Evolutionary conservation across 2,113 vertebrate genomes (phyloP).

Genomic region (Otis tarda): DNA sequence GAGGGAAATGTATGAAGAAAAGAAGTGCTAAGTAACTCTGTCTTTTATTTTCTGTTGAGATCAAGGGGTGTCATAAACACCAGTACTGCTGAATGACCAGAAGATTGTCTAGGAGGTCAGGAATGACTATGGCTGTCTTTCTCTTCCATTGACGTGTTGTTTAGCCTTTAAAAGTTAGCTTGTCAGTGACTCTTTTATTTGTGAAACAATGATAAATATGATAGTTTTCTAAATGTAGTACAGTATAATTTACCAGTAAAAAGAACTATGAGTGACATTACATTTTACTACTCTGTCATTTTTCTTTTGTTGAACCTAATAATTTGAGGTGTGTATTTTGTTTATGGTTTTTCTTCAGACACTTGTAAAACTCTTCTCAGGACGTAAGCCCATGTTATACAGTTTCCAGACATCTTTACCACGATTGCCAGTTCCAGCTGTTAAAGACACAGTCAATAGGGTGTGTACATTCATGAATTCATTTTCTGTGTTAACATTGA

Average conservation of each 20-base stretch:
- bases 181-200: not conserved
- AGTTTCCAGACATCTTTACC: slow-evolving; percentile 96
- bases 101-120: not conserved
- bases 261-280: not conserved
- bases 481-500: not conserved
- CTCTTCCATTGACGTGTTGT: not conserved
- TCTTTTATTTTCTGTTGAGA: not conserved
- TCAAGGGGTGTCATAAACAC: not conserved
- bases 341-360: slow-evolving; percentile 62
- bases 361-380: slow-evolving; percentile 92
- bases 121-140: not conserved
- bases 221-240: not conserved
- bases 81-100: not conserved
- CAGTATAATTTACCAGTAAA: not conserved
- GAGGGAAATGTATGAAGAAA: not conserved
- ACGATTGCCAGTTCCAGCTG: slow-evolving; percentile 85
- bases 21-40: not conserved
- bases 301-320: not conserved
- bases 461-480: slow-evolving; percentile 64
- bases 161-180: not conserved
- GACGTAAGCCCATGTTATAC: slow-evolving; percentile 93
- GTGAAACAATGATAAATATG: not conserved
- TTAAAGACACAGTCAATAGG: slow-evolving; percentile 87
- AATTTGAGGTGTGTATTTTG: not conserved
- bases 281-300: not conserved